Conservation (phyloP, 2,797 vertebrate genomes). For the Pangasius sanitwongsei region DNA sequence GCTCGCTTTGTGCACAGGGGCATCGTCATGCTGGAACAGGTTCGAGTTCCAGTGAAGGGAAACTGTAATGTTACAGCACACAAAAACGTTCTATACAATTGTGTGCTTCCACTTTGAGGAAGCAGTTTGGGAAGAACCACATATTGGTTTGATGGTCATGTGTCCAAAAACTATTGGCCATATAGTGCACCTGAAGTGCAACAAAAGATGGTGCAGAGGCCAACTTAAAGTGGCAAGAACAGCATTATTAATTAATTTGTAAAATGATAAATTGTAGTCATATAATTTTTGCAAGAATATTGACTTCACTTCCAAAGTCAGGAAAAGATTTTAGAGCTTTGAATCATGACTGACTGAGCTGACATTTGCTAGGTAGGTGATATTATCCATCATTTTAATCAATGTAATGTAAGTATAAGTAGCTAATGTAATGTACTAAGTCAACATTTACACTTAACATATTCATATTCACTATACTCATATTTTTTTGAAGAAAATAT, state of each 20-base stretch:
- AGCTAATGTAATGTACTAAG: background rate
- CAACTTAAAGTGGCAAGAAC: background rate
- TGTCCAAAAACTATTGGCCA: background rate
- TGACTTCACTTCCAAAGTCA: background rate
- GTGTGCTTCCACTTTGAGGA: too few relatives aligned
- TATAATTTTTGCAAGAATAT: background rate
- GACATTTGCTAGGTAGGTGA: background rate
- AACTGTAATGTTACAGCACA: too few relatives aligned
- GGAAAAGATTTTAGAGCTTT: too few relatives aligned
- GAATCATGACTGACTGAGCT: too few relatives aligned
- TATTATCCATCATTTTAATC: background rate
- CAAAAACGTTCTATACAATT: too few relatives aligned
- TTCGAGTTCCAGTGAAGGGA: background rate
- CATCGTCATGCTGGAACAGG: background rate
- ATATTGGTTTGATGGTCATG: background rate
- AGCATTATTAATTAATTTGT: background rate
- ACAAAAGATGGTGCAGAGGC: background rate
- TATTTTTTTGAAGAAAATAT: too few relatives aligned
- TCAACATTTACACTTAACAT: background rate
- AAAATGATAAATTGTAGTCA: background rate
- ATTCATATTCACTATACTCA: background rate
- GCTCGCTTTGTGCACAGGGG: background rate
- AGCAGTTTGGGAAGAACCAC: background rate
- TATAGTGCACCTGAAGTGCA: background rate
- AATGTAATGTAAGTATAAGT: background rate